Evolutionary conservation across 2,888 invertebrate genomes (phyloP).

Genomic region (Drosophila acutilabella): DNA sequence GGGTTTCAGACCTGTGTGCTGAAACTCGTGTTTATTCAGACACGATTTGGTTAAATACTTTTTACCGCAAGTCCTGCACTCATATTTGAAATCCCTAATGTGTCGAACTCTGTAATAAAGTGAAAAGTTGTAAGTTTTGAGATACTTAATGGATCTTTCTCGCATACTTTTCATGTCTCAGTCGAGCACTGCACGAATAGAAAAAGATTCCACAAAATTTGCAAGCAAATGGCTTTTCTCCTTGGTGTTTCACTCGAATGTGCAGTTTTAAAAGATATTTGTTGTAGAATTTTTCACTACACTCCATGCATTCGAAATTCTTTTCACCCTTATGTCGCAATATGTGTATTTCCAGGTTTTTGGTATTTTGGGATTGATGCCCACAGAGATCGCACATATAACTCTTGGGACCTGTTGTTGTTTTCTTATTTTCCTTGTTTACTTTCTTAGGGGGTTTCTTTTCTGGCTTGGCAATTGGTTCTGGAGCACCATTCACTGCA

Average conservation of each 20-base stretch:
- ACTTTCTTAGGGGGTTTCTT: too few relatives aligned
- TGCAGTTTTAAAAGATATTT: slow-evolving; percentile 56
- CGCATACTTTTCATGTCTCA: slow-evolving; percentile 79
- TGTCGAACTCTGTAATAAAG: slow-evolving; percentile 46
- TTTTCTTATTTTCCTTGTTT: too few relatives aligned
- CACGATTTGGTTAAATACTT: slow-evolving; percentile 81
- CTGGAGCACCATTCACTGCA: too few relatives aligned
- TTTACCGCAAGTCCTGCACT: slow-evolving; percentile 74
- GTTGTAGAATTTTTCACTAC: slow-evolving; percentile 52
- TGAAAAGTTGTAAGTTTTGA: background rate
- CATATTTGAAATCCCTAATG: slow-evolving; percentile 68
- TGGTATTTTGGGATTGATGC: slow-evolving; percentile 17
- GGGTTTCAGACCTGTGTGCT: slow-evolving; percentile 52
- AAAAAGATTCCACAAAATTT: slow-evolving; percentile 76
- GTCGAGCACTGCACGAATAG: slow-evolving; percentile 58
- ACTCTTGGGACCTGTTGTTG: too few relatives aligned
- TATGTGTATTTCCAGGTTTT: slow-evolving; percentile 45
- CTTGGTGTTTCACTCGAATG: slow-evolving; percentile 74
- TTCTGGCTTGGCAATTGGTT: too few relatives aligned
- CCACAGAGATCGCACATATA: slow-evolving; percentile 47
- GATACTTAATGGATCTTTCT: background rate
- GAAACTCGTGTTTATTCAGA: slow-evolving; percentile 72
- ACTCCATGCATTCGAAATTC: slow-evolving; percentile 55
- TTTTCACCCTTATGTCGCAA: slow-evolving; percentile 59
- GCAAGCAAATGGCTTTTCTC: slow-evolving; percentile 82